A percentile compares a stretch with the other conserved stretches of the same genome.
Conservation (phyloP, 1,140 invertebrate species). For the Arctopsyche grandis region DNA sequence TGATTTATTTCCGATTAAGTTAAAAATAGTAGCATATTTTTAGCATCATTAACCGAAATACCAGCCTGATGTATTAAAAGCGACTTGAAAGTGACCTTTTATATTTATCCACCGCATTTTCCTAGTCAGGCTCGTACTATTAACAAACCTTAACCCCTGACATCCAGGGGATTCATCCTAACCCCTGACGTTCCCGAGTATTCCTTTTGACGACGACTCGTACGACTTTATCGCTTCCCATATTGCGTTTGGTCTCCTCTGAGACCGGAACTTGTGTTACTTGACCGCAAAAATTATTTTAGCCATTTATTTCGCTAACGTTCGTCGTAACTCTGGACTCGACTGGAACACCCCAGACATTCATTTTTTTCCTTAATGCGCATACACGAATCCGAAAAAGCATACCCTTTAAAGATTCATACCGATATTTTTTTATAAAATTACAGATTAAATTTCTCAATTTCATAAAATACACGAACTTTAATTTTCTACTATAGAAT, state of each 20-base stretch:
- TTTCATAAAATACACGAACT: too few species aligned
- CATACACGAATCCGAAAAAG: background rate
- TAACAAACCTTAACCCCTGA: background rate
- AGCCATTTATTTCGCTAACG: background rate
- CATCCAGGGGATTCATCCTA: background rate
- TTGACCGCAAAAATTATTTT: slow-evolving; percentile 16
- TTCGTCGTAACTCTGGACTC: background rate
- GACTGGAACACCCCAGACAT: background rate
- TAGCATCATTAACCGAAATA: too few species aligned
- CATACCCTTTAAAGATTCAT: background rate
- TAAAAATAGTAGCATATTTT: too few species aligned
- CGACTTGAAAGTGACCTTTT: too few species aligned
- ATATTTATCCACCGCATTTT: too few species aligned
- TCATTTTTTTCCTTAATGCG: background rate
- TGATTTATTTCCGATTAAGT: too few species aligned
- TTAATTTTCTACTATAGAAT: too few species aligned
- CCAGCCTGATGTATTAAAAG: too few species aligned
- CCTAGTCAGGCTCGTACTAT: too few species aligned
- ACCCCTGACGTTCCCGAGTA: background rate
- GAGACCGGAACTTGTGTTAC: background rate
- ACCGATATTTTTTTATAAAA: too few species aligned
- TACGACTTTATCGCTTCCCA: slow-evolving; percentile 1
- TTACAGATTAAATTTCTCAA: too few species aligned
- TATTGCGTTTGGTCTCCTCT: background rate
- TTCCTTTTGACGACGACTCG: background rate